Conservation (phyloP, 2,888 invertebrate genomes). For the Dromius quadrimaculatus region DNA sequence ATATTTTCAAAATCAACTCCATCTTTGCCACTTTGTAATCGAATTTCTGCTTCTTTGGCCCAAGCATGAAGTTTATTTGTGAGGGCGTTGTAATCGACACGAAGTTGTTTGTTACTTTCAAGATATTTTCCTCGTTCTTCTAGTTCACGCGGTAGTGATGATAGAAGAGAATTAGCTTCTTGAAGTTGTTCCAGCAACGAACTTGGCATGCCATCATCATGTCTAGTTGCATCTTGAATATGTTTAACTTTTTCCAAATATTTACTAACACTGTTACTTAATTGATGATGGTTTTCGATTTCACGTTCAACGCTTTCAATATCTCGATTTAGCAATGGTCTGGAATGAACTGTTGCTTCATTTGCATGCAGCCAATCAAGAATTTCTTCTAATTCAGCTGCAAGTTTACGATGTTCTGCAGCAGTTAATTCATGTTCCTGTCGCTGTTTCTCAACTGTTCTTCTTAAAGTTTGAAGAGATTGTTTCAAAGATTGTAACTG, state of each 20-base stretch:
- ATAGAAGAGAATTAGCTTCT: conserved; percentile 82
- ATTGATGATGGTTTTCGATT: conserved; percentile 79
- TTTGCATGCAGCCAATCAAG: conserved; percentile 87
- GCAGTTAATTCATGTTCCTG: conserved; percentile 90
- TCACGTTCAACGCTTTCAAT: conserved; percentile 85
- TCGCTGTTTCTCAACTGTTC: conserved; percentile 86
- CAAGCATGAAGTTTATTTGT: conserved; percentile 85
- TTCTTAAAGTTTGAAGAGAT: conserved; percentile 81
- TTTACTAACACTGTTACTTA: conserved; percentile 77
- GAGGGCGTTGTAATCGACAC: conserved; percentile 81
- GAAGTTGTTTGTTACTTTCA: conserved; percentile 79
- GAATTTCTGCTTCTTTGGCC: conserved; percentile 85
- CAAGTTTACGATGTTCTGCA: conserved; percentile 88
- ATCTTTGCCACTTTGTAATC: conserved; percentile 81
- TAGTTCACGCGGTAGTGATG: conserved; percentile 83
- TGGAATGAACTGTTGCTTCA: conserved; percentile 83
- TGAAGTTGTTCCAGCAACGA: conserved; percentile 86
- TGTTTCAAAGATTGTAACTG: conserved; percentile 89
- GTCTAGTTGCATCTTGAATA: conserved; percentile 78
- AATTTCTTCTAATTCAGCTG: conserved; percentile 84
- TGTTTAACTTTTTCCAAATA: conserved; percentile 78
- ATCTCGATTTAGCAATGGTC: conserved; percentile 84
- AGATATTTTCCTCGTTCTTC: conserved; percentile 85
- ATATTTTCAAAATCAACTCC: conserved; percentile 92
- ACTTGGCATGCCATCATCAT: conserved; percentile 84